Base-by-base conservation (phyloP, 1,140 invertebrate genomes). In the Caenorhabditis remanei region DNA sequence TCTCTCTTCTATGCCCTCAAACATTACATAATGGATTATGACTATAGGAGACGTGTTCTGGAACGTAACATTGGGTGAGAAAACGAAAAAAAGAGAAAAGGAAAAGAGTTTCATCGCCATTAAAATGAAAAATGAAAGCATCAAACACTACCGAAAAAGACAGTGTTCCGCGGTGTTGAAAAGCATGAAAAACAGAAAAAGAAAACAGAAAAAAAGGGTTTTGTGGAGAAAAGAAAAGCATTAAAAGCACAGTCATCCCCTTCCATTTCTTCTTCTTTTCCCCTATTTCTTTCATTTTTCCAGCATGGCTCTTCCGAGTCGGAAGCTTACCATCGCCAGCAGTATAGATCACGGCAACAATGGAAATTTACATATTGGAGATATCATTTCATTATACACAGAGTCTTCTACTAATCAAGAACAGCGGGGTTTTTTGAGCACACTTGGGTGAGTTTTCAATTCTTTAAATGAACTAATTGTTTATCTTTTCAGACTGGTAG, bases 311-410 rank as follows among this genome's bases (percentile, higher is more conserved):
- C 71, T 79, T 48, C 71, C 71, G 43, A 79, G 71, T 79, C 46
- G 71, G 71, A 79, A 79, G 71, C 21, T 79, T 2, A 79, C 71
- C 71, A 79, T 79, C 9, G 46, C 46, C 71, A 79, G n/a, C n/a
- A 79, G 71, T 79, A 79, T 79, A 21, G 71, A 79, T 50, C 71
- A 65, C 43, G 84, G 84, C 19, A 85, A 90, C 50, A 89, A 71
- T 53, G 91, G 90, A 32, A 87, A 90, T 85, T 83, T 92, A 53
- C 90, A 90, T 32, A 91, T 92, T 79, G 91, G 91, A 43, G 91
- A 92, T 85, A 92, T 92, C 19, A 89, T 92, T 55, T 92, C 91
- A 9, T 67, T 92, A 43, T 93, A 88, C 84, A 92, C 92, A 40
- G 61, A 91, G 91, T 83, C 85, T 48, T 46, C 87, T 61, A 50